Base-by-base conservation (phyloP, 2,797 vertebrate genomes). In the Acanthurus tractus region DNA sequence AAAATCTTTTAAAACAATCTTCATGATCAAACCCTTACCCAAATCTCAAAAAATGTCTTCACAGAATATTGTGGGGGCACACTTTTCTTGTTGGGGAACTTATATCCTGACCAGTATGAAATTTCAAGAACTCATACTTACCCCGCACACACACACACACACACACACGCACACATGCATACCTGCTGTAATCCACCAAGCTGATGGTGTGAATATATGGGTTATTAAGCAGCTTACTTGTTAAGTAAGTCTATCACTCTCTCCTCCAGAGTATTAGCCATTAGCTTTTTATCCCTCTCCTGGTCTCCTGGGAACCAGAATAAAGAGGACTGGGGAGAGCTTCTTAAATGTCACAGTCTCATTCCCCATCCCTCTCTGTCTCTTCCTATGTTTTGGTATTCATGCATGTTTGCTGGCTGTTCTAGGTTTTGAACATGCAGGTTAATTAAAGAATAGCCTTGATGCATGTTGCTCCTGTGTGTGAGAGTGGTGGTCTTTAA, bases 171-270 rank as follows among this genome's bases (percentile, higher is more conserved):
- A 11, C 8, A 11, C 8, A 42, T 9, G 11, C 40, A 42, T 11
- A 25, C 25, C 25, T 25, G 25, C 40, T 75, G n/a, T 66, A 63
- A 76, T 82, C 54, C 77, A 55, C 59, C 14, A 25, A 50, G 72
- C 36, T 58, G 70, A 50, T 71, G 82, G 79, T 61, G 20, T 75
- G 72, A 83, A 78, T 78, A 45, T 67, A 70, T 75, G 64, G 77
- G 80, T 85, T 75, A 85, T 81, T 84, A 85, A 78, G 74, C 57
- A 83, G 82, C 84, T 79, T 81, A 63, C 68, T 63, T 80, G 76
- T 86, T 84, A 77, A 88, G 85, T 86, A 82, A 76, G 81, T 84
- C 80, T 66, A 78, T 88, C 80, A 73, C 63, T 67, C 53, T 65
- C 67, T 82, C 67, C 78, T 74, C 75, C 67, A 67, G 82, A 78